Percentiles rank a stretch among this genome's conserved stretches.
These are phyloP conservation scores for Natrix natrix DNA, from an alignment of 2,797 vertebrate genomes.

Conservation along the genomic window DNA sequence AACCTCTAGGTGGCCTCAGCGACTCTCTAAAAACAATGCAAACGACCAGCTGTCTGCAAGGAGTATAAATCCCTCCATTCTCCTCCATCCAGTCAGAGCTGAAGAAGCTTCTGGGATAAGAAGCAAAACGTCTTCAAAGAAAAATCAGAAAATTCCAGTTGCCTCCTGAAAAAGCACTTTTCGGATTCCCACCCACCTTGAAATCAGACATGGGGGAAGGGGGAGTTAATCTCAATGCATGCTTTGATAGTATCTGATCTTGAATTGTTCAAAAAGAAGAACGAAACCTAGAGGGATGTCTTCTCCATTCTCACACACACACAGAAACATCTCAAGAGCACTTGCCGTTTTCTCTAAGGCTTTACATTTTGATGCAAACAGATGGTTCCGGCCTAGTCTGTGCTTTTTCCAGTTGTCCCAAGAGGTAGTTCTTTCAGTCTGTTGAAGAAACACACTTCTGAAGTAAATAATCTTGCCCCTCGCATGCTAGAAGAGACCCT, in stretches of 20 bases:
- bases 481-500: fast-evolving
- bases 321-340: background rate
- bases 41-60: too few relatives aligned
- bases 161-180: too few relatives aligned
- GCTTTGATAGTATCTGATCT: background rate
- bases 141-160: too few relatives aligned
- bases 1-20: too few relatives aligned
- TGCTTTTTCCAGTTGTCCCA: background rate
- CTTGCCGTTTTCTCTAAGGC: background rate
- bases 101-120: too few relatives aligned
- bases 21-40: too few relatives aligned
- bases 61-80: too few relatives aligned
- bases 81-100: too few relatives aligned
- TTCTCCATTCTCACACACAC: background rate
- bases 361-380: background rate
- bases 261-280: too few relatives aligned
- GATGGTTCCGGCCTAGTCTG: fast-evolving
- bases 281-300: too few relatives aligned
- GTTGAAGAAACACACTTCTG: background rate
- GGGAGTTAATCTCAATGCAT: background rate
- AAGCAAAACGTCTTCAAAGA: too few relatives aligned
- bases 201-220: background rate
- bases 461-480: background rate
- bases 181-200: background rate
- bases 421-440: too few relatives aligned